Evolutionary conservation across 1,140 invertebrate genomes (phyloP).

Genomic region (Caerostris darwini): DNA sequence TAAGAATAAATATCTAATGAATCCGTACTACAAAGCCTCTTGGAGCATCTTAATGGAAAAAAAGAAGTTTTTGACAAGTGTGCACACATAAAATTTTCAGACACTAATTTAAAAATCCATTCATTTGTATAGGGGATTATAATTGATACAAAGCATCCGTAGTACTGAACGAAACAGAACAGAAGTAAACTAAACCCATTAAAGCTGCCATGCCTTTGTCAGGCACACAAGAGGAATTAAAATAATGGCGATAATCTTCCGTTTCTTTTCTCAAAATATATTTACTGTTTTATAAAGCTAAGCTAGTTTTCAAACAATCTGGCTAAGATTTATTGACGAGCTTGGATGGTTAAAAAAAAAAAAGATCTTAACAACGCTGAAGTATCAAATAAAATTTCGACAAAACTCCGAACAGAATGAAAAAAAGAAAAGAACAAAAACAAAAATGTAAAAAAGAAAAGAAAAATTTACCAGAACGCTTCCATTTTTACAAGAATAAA

Average conservation of each 20-base stretch:
- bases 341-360: background rate
- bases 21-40: background rate
- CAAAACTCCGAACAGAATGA: conserved; percentile 47
- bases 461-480: conserved; percentile 36
- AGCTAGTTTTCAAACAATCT: conserved; percentile 76
- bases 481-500: conserved; percentile 73
- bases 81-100: conserved; percentile 18
- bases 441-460: conserved; percentile 17
- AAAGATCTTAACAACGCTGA: conserved; percentile 35
- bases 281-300: conserved; percentile 77
- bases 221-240: conserved; percentile 72
- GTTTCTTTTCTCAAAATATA: conserved; percentile 70
- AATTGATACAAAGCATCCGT: conserved; percentile 69
- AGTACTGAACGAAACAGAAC: background rate
- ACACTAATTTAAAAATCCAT: conserved; percentile 38
- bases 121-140: conserved; percentile 63
- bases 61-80: conserved; percentile 4
- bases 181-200: conserved; percentile 65
- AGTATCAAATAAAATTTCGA: conserved; percentile 77
- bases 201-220: conserved; percentile 61
- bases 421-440: conserved; percentile 12
- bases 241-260: conserved; percentile 73
- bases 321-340: conserved; percentile 74
- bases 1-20: conserved; percentile 30
- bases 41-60: background rate